Conservation (phyloP, 2,797 vertebrate species). For the Girardinus metallicus region DNA sequence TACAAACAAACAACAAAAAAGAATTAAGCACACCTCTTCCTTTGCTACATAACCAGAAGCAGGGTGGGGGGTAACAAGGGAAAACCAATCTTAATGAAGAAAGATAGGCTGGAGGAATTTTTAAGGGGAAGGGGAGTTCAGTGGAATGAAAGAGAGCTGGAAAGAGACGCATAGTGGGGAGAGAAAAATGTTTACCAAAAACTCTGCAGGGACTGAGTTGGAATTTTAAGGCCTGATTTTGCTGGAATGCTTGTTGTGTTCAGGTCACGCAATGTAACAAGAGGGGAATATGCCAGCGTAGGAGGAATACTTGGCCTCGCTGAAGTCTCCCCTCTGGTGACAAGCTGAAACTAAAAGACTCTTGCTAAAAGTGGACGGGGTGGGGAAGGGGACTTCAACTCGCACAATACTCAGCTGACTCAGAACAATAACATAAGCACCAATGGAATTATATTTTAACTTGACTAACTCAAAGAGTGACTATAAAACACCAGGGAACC, state of each 20-base stretch:
- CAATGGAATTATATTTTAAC: conserved; percentile 43
- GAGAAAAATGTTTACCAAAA: conserved; percentile 67
- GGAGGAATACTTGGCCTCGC: conserved; percentile 60
- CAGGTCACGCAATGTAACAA: conserved; percentile 69
- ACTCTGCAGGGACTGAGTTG: conserved; percentile 65
- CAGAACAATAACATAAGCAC: conserved; percentile 42
- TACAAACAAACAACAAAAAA: conserved; percentile 18
- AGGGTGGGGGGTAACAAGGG: neutral
- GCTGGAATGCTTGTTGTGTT: conserved; percentile 67
- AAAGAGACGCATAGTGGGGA: conserved; percentile 42
- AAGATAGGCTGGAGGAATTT: conserved; percentile 26
- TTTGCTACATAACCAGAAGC: conserved; percentile 27
- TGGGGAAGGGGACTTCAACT: conserved; percentile 20
- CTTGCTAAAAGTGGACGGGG: conserved; percentile 24
- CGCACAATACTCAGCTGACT: conserved; percentile 51
- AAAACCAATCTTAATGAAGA: conserved; percentile 33
- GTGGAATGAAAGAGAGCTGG: conserved; percentile 30
- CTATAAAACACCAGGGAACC: conserved; percentile 38
- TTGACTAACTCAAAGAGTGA: conserved; percentile 28
- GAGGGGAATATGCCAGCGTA: conserved; percentile 49
- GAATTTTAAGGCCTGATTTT: conserved; percentile 70
- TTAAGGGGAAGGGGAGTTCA: conserved; percentile 19
- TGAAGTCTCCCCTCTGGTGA: conserved; percentile 44
- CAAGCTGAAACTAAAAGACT: conserved; percentile 40
- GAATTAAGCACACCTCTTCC: conserved; percentile 26